phyloP scores from a whole-genome alignment of 37 sponge, comb jelly and placozoan genomes.

The Theonella swinhoei region DNA sequence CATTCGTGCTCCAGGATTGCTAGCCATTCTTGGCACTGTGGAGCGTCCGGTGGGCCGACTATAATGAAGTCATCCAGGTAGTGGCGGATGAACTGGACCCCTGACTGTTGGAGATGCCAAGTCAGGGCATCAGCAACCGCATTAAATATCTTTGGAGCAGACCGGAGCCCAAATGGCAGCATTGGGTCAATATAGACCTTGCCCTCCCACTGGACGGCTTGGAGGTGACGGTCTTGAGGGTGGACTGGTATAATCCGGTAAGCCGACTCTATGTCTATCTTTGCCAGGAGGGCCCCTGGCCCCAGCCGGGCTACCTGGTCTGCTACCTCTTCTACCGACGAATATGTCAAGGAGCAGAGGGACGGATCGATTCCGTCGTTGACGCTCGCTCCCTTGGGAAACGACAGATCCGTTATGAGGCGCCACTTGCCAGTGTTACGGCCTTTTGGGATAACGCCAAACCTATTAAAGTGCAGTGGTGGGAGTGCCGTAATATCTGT shows the following conservation, averaged over 20 bases:
- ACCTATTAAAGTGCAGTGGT: constrained; percentile 10
- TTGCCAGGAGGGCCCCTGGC: constrained; percentile 1
- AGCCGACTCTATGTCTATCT: neutral
- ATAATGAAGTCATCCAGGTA: too few relatives aligned
- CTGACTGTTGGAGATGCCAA: too few relatives aligned
- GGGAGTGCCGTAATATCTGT: neutral
- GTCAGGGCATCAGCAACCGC: too few relatives aligned
- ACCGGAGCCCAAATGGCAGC: too few relatives aligned
- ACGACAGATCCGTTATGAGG: too few relatives aligned
- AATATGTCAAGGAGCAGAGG: constrained; percentile 7
- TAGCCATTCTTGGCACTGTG: neutral
- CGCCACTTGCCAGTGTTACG: constrained; percentile 23
- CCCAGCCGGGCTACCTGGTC: neutral
- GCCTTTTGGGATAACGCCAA: constrained; percentile 37
- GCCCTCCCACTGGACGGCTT: constrained; percentile 22
- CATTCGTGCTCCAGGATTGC: neutral
- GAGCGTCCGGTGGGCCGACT: too few relatives aligned
- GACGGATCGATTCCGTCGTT: constrained; percentile 24
- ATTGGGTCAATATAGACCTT: neutral
- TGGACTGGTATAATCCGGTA: constrained; percentile 24
- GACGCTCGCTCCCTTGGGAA: neutral
- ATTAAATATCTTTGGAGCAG: too few relatives aligned
- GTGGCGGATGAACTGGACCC: neutral
- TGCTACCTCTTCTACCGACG: neutral
- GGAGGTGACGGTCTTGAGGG: constrained; percentile 14